These are phyloP conservation scores for Microcebus murinus DNA, from an alignment of 2,113 vertebrate genomes.

Conservation along the genomic window DNA sequence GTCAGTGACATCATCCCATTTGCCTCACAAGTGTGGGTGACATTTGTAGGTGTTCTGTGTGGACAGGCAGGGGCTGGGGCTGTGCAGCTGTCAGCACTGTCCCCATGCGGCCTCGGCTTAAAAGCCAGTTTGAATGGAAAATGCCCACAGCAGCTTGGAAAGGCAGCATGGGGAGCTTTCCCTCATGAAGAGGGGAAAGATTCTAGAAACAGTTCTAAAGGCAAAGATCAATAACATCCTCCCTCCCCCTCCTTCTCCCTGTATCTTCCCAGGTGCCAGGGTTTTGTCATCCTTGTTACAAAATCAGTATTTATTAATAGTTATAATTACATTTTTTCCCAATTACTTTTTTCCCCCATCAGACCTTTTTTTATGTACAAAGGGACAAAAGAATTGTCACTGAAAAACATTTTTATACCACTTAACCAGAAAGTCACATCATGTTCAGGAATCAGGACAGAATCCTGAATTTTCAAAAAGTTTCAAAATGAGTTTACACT, in stretches of 20 bases:
- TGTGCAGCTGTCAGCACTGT: neutral
- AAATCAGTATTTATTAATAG: neutral
- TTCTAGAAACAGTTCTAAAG: neutral
- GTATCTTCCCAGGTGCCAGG: neutral
- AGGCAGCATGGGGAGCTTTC: neutral
- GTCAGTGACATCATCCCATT: neutral
- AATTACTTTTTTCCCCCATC: neutral
- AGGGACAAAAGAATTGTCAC: neutral
- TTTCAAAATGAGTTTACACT: neutral
- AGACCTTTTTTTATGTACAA: neutral
- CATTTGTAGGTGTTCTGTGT: neutral
- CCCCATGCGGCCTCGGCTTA: neutral
- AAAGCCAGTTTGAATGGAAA: neutral
- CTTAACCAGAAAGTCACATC: neutral
- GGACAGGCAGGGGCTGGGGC: neutral
- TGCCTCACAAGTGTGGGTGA: neutral
- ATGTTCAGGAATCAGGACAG: neutral
- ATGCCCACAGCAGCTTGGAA: neutral
- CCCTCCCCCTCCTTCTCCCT: rapidly evolving
- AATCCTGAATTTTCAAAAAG: neutral
- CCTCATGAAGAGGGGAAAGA: neutral
- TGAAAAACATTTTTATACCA: neutral
- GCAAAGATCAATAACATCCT: neutral
- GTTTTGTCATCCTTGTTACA: neutral
- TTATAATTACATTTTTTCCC: neutral